phyloP scores from a whole-genome alignment of 92 coral and sea anemone species.

The Galaxea fascicularis region DNA sequence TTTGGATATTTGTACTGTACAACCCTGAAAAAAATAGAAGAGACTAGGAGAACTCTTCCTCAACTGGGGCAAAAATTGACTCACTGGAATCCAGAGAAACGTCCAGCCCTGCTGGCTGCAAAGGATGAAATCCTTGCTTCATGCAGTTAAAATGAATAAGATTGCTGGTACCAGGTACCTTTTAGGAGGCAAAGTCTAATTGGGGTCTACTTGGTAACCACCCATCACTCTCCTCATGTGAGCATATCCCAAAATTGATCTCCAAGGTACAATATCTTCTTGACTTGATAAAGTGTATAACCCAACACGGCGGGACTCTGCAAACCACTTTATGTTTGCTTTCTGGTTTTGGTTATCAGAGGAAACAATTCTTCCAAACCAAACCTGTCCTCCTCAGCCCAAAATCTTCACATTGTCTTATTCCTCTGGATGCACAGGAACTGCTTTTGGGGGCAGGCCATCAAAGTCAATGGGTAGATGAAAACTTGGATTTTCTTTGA shows the following conservation, averaged over 20 bases:
- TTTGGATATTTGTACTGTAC: background rate
- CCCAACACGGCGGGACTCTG: slow-evolving; percentile 45
- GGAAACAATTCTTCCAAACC: slow-evolving; percentile 67
- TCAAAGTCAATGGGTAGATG: slow-evolving; percentile 60
- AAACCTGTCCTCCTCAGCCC: slow-evolving; percentile 57
- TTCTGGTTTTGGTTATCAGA: slow-evolving; percentile 9
- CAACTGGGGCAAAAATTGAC: background rate
- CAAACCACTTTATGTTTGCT: slow-evolving; percentile 58
- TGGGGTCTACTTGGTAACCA: slow-evolving; percentile 50
- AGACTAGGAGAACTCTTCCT: background rate
- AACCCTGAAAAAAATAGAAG: background rate
- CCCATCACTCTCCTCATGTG: slow-evolving; percentile 58
- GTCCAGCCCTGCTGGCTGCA: background rate
- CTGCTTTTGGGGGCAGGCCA: slow-evolving; percentile 42
- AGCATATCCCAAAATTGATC: slow-evolving; percentile 35
- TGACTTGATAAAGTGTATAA: slow-evolving; percentile 48
- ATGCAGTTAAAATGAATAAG: no score
- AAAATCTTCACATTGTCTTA: slow-evolving; percentile 50
- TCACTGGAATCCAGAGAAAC: background rate
- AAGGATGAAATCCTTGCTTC: slow-evolving; percentile 6
- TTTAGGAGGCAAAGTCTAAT: no score
- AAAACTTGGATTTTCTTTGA: slow-evolving; percentile 56
- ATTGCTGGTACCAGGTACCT: no score
- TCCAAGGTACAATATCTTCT: slow-evolving; percentile 57
- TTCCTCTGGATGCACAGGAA: slow-evolving; percentile 65